Base-by-base conservation (phyloP, 2,113 vertebrate species). In the Cisticola juncidis region DNA sequence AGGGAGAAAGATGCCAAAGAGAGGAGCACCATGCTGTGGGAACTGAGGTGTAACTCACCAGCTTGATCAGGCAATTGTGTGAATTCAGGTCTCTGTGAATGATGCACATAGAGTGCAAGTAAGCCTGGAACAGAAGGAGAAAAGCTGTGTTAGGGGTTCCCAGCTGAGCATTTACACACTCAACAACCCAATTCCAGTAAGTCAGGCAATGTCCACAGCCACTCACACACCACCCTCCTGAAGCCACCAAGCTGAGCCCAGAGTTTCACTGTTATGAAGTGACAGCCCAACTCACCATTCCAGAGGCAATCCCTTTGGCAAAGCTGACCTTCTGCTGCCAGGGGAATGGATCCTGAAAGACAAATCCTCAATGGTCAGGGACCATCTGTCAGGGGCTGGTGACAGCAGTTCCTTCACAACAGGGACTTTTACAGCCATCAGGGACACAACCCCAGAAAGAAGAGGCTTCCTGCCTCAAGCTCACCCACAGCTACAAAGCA, bases 311-410 rank as follows among this genome's bases (percentile, higher is more conserved):
- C 97, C 99, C 98, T 98, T 98, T 99, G 91, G 99, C 98, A 98
- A 99, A 99, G 95, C 98, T 99, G 97, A 99, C 99, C 83, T 99
- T 99, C 98, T 99, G 99, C 81, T 99, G 97, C 99, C 99, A 99
- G 92, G 99, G 98, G 97, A 99, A 99, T 0, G 98, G 98, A 62
- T 99, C 99, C 99, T 99, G 97, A 40, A 93, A 95, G 92, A 94
- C 38, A 88, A 95, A 48, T 40, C 26, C 35, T 92, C 60, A 88
- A 14, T 42, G 50, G 38, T 85, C 61, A 77, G 80, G 44, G 68
- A 56, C 64, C 58, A 5, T 33, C 57, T 62, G 36, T 40, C 58
- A 61, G 36, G 25, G 58, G 28, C 48, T 87, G 64, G 47, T 42
- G 81, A 91, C 73, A 87, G 70, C 81, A 68, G n/a, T 53, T 90